Evolutionary conservation across 2,888 invertebrate genomes (phyloP), one percentile per base, ranked within the genome.

Genomic region (Agrotis segetum): DNA sequence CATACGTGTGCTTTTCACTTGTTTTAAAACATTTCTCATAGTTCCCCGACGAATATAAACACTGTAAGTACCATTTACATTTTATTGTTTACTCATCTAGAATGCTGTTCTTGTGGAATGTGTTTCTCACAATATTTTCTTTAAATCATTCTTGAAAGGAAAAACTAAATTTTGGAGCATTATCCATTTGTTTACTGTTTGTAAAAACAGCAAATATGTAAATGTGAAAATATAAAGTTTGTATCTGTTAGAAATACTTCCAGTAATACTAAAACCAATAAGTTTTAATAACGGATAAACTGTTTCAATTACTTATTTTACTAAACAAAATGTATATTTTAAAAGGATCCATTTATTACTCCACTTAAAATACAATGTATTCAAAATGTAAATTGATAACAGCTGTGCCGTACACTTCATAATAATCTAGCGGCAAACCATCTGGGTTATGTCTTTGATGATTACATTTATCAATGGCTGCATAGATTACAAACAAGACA

Each of bases 1-100:
- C 85, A 79, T 86, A 88, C 90, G 90, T 85, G 85, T 87, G 82
- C 63, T 87, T 88, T 86, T 82, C 86, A 80, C 58, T 82, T 85
- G 83, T 81, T 77, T 74, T 73, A 70, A 59, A 40, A 67, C 53
- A 75, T 64, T 73, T 69, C 46, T 17, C 14, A 58, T 66, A 73
- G 52, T 58, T 70, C 62, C 11, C 58, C 53, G 24, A 47, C 56
- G 46, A 61, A 59, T 60, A 59, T 55, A 67, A 73, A 69, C 76
- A 72, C 40, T 82, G 89, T 88, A 83, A 88, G 88, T 89, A 74
- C 55, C 47, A 46, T 52, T 46, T 63, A 52, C 47, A 46, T 52
- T 46, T 63, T 52, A 66, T 49, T 55, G 19, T 29, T 55, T 46
- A 53, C 24, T 52, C 0, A 61, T 40, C 47, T 55, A 56, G 24